Base-by-base conservation (phyloP, 2,797 vertebrate species). In the Meriones psammophilus region DNA sequence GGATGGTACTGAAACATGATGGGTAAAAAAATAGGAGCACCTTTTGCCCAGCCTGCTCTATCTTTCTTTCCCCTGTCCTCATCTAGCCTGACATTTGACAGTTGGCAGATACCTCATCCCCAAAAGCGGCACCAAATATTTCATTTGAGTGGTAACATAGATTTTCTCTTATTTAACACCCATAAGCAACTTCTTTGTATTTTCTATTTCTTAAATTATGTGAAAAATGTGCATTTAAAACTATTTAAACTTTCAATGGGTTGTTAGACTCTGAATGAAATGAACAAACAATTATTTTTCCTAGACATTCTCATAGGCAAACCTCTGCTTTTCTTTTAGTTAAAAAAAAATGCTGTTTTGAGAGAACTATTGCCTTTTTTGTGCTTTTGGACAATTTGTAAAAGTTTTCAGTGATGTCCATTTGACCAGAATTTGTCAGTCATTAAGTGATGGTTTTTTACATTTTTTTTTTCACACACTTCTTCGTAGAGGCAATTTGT, bases 61-160 rank as follows among this genome's bases (percentile, higher is more conserved):
- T 78, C 77, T 96, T n/a, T 93, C 13, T 30, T 71, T 83, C 60
- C 50, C 76, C 42, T 83, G 42, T 17, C 14, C n/a, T 87, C 85
- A 87, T 88, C 88, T 60, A 86, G 50, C 18, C 42, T 90, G 74
- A 91, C 88, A 92, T 91, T 95, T 96, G 93, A 91, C 78, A 94
- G 96, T 96, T 94, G 93, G 92, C 90, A 93, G 88, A 88, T 60
- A 81, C 54, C 58, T 91, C 54, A 85, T 89, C 42, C 4, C 42
- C 85, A 87, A 62, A 88, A 88, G 26, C 30, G 77, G 46, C 36
- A 60, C 81, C 95, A 96, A 89, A 90, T 93, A 92, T 68, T 87
- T 73, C 28, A 93, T 95, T 87, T 96, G 85, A 96, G 93, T 89
- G 92, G 60, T 91, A 71, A 86, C 69, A 81, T 10, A 77, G 54